Base-by-base conservation (phyloP, 2,113 vertebrate genomes). In the Sebastes schlegelii region DNA sequence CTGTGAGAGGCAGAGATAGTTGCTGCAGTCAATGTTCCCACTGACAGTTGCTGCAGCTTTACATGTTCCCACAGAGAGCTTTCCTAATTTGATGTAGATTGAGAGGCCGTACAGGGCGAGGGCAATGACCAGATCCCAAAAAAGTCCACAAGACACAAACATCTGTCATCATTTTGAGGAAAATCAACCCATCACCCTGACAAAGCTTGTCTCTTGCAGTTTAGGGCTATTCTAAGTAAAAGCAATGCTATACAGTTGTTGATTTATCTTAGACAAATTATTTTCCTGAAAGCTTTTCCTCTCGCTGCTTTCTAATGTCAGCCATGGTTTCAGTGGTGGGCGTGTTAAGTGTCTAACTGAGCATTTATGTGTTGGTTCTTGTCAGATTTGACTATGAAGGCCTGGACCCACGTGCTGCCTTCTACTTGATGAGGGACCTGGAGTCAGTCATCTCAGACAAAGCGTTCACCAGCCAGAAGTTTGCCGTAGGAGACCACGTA, bases 331-430 rank as follows among this genome's bases (percentile, higher is more conserved):
- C 51, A 68, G 46, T 61, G 46, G 43, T 4, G 5, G 8, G 8
- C 3, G 0, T 10, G 49, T 48, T 26, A 16, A 0, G 21, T 48
- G 14, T 40, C 3, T 42, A 21, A 14, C 51, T 49, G 1, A 75
- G 40, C 57, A 17, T 65, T 48, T 55, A 6, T 62, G 8, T 74
- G 16, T 62, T 66, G 8, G 6, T 88, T 13, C 48, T 23, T 71
- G 6, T 77, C 90, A 99, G 98, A 93, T 99, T 99, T 96, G 98
- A 99, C 93, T 99, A 99, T 5, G 98, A 99, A 91, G 98, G 95
- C 2, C 93, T 99, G 88, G 98, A 99, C 63, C 97, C 97, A 61
- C 97, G 97, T 82, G 94, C 94, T 8, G 97, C 98, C 0, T 98
- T 96, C 92, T 98, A 97, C 93, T 95, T 99, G 93, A 98, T 99